Percentiles rank a stretch among this genome's conserved stretches.
These are phyloP conservation scores for Diacarnus erythraeanus DNA, from an alignment of 37 sponge, comb jelly and placozoan species.

Conservation along the genomic window DNA sequence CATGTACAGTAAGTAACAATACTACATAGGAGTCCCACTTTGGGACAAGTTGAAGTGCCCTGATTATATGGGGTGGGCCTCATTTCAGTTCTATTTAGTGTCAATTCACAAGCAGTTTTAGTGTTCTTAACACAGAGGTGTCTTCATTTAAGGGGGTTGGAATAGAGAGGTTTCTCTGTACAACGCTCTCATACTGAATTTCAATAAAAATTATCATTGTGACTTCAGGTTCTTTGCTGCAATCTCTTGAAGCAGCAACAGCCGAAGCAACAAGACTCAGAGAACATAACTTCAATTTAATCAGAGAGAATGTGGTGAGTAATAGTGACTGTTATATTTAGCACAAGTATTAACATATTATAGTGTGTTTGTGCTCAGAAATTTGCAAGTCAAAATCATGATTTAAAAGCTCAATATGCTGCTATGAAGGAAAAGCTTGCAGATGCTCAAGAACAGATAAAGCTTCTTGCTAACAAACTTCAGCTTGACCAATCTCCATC, in stretches of 20 bases:
- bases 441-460: constrained; percentile 8
- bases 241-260: constrained; percentile 39
- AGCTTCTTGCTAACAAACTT: not conserved
- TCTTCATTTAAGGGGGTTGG: not conserved
- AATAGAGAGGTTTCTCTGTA: not conserved
- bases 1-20: constrained; percentile 8
- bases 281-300: constrained; percentile 26
- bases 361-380: constrained; percentile 3
- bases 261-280: constrained; percentile 24
- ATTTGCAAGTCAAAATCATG: constrained; percentile 13
- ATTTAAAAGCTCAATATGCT: not conserved
- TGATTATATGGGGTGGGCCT: not conserved
- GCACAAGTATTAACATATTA: not conserved
- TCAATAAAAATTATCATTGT: no score
- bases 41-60: not conserved
- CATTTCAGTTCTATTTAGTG: not conserved
- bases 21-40: not conserved
- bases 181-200: not conserved
- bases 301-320: constrained; percentile 53
- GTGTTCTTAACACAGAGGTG: no score
- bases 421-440: not conserved
- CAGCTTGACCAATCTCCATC: not conserved
- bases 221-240: constrained; percentile 30
- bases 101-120: no score
- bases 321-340: not conserved